Conservation (phyloP, 2,113 vertebrate genomes). For the Illadopsis cleaveri region DNA sequence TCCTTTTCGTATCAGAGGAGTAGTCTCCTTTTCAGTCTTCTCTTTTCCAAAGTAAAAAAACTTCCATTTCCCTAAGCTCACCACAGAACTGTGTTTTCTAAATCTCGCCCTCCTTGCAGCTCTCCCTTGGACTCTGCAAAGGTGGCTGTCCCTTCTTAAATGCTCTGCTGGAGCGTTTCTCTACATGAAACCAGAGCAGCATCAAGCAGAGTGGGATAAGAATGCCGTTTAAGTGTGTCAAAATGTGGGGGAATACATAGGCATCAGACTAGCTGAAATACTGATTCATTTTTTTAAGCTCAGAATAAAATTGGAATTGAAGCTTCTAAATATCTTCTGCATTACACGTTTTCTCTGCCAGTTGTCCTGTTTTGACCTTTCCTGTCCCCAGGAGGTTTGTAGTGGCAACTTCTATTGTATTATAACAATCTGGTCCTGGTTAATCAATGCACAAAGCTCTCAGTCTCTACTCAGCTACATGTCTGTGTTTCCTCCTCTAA, state of each 20-base stretch:
- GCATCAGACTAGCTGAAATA: not conserved
- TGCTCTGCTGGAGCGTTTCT: not conserved
- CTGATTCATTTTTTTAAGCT: not conserved
- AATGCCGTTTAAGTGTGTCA: not conserved
- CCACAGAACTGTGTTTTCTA: rapidly evolving
- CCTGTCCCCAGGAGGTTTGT: not conserved
- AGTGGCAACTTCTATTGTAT: not conserved
- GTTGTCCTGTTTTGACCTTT: constrained; percentile 3
- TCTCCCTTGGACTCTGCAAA: not conserved
- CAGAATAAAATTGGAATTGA: not conserved
- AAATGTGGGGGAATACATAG: not conserved
- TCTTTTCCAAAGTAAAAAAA: not conserved
- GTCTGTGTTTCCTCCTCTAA: not conserved
- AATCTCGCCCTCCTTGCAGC: not conserved
- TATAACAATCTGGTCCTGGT: not conserved
- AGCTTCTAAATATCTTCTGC: not conserved
- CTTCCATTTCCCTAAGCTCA: not conserved
- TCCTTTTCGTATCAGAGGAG: not conserved
- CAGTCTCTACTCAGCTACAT: rapidly evolving
- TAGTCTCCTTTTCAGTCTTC: not conserved
- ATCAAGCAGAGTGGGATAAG: not conserved
- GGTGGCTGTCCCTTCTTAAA: not conserved
- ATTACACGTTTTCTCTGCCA: not conserved
- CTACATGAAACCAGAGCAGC: not conserved
- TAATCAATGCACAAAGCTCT: not conserved